Percentiles rank a stretch among this genome's conserved stretches.
phyloP scores from a whole-genome alignment of 2,888 invertebrate species.

The Anticlea derivata region DNA sequence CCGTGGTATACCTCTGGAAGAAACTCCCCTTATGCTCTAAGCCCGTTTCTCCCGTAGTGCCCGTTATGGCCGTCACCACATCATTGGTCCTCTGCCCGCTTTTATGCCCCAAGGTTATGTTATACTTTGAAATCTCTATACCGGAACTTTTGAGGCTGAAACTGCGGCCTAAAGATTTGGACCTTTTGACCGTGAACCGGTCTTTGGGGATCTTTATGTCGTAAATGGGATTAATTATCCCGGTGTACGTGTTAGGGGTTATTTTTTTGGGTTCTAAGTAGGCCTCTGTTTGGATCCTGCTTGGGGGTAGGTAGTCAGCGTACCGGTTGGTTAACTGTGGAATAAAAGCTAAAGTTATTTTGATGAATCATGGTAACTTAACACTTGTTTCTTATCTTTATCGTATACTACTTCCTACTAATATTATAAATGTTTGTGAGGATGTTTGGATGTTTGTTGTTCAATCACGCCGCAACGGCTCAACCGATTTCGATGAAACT shows the following conservation, averaged over 20 bases:
- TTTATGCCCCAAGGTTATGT: constrained; percentile 63
- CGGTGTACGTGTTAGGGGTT: constrained; percentile 52
- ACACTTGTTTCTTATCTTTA: neutral
- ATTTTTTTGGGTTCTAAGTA: constrained; percentile 26
- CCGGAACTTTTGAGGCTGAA: constrained; percentile 60
- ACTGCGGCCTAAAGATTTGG: constrained; percentile 68
- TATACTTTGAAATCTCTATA: constrained; percentile 63
- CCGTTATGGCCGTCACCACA: constrained; percentile 68
- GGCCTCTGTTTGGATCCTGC: constrained; percentile 32
- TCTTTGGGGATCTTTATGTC: constrained; percentile 70
- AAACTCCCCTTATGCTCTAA: constrained; percentile 63
- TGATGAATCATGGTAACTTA: too few relatives aligned
- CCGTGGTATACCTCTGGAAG: constrained; percentile 60
- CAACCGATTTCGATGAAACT: too few relatives aligned
- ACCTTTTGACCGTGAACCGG: constrained; percentile 68
- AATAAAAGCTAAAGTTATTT: neutral
- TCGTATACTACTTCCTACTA: too few relatives aligned
- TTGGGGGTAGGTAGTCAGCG: constrained; percentile 59
- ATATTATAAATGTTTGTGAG: too few relatives aligned
- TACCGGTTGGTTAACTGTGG: constrained; percentile 52
- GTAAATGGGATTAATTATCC: constrained; percentile 73
- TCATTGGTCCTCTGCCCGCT: constrained; percentile 67
- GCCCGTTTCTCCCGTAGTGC: constrained; percentile 64
- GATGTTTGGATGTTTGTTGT: too few relatives aligned
- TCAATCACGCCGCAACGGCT: too few relatives aligned